phyloP scores from a whole-genome alignment of 1,140 invertebrate species.

The Phocides pigmalion region DNA sequence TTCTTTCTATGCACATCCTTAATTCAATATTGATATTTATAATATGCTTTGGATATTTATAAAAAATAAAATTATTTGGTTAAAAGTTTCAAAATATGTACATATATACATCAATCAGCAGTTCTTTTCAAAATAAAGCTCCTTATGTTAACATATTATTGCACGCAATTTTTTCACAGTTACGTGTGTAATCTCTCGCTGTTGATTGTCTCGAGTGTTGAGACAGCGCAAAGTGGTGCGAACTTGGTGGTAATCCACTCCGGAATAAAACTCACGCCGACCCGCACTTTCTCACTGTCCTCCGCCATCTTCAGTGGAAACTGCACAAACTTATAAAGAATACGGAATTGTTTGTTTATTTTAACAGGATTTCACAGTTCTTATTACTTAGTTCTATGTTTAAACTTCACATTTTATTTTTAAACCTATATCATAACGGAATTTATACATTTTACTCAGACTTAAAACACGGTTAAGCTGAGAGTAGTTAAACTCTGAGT shows the following conservation, averaged over 20 bases:
- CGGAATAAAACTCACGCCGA: conserved; percentile 26
- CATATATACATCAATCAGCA: too few relatives aligned
- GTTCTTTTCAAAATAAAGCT: neutral
- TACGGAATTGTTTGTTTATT: neutral
- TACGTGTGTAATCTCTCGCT: conserved; percentile 49
- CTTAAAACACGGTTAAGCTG: too few relatives aligned
- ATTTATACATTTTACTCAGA: too few relatives aligned
- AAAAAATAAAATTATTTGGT: too few relatives aligned
- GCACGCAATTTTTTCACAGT: conserved; percentile 45
- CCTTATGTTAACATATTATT: conserved; percentile 24
- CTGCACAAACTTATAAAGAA: conserved; percentile 1
- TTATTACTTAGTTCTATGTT: too few relatives aligned
- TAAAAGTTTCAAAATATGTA: too few relatives aligned
- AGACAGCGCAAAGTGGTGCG: conserved; percentile 15
- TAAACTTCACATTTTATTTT: too few relatives aligned
- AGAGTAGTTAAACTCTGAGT: too few relatives aligned
- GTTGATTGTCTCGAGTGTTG: conserved; percentile 40
- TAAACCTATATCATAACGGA: too few relatives aligned
- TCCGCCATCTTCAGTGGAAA: conserved; percentile 9
- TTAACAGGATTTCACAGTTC: neutral
- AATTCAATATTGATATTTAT: too few relatives aligned
- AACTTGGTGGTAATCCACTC: conserved; percentile 19
- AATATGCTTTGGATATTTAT: too few relatives aligned
- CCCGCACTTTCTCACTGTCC: conserved; percentile 22
- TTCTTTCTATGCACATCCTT: too few relatives aligned